Percentiles rank a stretch among this genome's conserved stretches.
phyloP scores from a whole-genome alignment of 2,797 vertebrate genomes.

The Sebastes minor region DNA sequence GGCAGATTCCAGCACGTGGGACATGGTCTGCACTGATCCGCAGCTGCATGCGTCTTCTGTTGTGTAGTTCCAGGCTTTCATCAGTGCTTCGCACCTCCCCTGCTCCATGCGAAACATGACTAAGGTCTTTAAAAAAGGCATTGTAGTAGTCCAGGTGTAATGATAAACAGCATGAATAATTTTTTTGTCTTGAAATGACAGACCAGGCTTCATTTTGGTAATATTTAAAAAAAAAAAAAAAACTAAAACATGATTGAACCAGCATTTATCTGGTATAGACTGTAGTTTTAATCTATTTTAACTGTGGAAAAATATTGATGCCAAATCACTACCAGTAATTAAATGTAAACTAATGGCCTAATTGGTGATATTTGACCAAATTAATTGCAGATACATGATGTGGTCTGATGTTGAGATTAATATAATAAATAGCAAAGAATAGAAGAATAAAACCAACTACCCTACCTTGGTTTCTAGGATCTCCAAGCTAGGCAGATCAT shows the following conservation, averaged over 20 bases:
- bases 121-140: slow-evolving; percentile 4
- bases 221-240: neutral
- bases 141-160: neutral
- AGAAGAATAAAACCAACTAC: neutral
- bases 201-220: neutral
- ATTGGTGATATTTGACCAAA: neutral
- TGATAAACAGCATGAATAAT: neutral
- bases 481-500: neutral
- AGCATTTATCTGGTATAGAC: neutral
- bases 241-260: neutral
- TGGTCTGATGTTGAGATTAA: neutral
- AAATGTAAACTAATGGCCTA: neutral
- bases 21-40: neutral
- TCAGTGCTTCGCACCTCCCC: neutral
- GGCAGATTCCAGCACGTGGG: neutral
- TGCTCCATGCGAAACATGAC: neutral
- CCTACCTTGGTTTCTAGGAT: neutral
- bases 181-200: slow-evolving; percentile 20
- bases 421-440: neutral
- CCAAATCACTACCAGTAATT: neutral
- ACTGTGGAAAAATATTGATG: neutral
- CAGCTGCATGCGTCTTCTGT: neutral
- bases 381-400: neutral
- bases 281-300: neutral
- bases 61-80: neutral